Evolutionary conservation across 1,140 invertebrate species (phyloP).

Genomic region (Halesus radiatus): DNA sequence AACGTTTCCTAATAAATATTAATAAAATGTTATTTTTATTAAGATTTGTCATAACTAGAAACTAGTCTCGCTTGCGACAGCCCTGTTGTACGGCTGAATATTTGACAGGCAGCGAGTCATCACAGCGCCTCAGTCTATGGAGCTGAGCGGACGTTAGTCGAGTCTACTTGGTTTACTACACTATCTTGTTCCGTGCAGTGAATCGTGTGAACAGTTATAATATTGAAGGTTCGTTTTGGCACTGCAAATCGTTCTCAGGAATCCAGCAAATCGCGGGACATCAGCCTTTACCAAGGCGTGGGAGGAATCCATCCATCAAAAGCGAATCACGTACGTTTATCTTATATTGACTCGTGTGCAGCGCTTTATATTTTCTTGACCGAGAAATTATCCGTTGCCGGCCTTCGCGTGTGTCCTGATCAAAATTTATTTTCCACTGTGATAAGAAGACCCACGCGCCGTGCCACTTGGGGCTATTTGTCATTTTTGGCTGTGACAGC

Average conservation of each 20-base stretch:
- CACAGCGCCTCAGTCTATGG: conserved; percentile 31
- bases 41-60: not conserved
- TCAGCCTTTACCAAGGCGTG: not conserved
- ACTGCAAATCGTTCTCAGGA: not conserved
- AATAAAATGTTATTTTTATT: not conserved
- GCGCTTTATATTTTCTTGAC: not conserved
- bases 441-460: conserved; percentile 15
- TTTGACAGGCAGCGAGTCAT: conserved; percentile 33
- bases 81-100: conserved; percentile 14
- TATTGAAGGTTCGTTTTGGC: conserved; percentile 18
- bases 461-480: too few species aligned
- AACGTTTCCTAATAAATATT: too few species aligned
- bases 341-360: not conserved
- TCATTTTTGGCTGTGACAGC: too few species aligned
- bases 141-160: conserved; percentile 19
- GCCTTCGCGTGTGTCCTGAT: conserved; percentile 4
- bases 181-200: conserved; percentile 13
- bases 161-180: not conserved
- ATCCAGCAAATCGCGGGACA: not conserved
- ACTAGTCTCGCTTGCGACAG: not conserved
- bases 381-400: not conserved
- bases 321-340: not conserved
- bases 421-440: not conserved
- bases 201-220: conserved; percentile 21
- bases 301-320: not conserved